Percentiles rank a stretch among this genome's conserved stretches.
phyloP scores from a whole-genome alignment of 1,140 invertebrate species.

The Drosophila funebris region DNA sequence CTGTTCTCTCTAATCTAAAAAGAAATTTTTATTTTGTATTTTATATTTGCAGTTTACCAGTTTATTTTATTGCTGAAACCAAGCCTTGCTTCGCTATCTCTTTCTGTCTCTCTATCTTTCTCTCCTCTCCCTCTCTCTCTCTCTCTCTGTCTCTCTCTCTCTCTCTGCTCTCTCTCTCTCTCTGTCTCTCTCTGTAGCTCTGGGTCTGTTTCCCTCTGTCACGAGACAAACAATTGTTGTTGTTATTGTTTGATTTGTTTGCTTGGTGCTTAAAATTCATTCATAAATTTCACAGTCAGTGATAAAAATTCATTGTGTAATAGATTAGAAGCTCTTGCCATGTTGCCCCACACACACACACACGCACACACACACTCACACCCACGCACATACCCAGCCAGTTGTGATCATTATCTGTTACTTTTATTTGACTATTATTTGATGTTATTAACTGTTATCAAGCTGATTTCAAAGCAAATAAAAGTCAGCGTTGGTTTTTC shows the following conservation, averaged over 20 bases:
- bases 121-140: neutral
- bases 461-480: neutral
- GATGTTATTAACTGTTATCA: neutral
- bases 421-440: neutral
- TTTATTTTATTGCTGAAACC: constrained; percentile 8
- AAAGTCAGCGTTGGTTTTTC: neutral
- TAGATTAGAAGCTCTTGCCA: constrained; percentile 49
- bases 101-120: neutral
- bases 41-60: constrained; percentile 1
- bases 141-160: neutral
- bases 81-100: neutral
- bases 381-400: too few relatives aligned
- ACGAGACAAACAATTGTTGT: constrained; percentile 6
- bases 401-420: too few relatives aligned
- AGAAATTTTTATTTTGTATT: neutral
- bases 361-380: neutral
- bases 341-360: constrained; percentile 13
- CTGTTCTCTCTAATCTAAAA: neutral
- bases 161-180: neutral
- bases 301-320: constrained; percentile 64
- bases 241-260: constrained; percentile 36
- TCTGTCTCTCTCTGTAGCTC: neutral
- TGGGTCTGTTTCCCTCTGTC: neutral
- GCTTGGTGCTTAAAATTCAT: constrained; percentile 49
- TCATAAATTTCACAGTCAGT: constrained; percentile 60